Percentiles rank a stretch among this genome's conserved stretches.
These are phyloP conservation scores for Arenaria interpres DNA, from an alignment of 2,113 vertebrate species.

Conservation along the genomic window DNA sequence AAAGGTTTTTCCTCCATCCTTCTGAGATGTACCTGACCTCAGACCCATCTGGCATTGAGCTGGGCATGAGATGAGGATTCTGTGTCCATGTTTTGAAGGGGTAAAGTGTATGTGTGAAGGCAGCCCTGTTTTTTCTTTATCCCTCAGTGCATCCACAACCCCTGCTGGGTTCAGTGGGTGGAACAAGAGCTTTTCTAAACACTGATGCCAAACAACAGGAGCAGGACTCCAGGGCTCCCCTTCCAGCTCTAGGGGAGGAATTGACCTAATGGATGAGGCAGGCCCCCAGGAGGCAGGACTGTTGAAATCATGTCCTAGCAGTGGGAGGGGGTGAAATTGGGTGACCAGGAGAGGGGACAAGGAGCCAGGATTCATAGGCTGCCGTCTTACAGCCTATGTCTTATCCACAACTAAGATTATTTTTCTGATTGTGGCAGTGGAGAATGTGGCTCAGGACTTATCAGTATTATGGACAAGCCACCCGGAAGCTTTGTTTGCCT, in stretches of 20 bases:
- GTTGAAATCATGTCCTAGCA: background rate
- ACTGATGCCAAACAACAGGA: background rate
- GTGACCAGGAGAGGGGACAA: background rate
- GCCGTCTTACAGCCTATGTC: background rate
- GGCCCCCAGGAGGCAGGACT: background rate
- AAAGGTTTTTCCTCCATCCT: background rate
- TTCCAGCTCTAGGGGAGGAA: background rate
- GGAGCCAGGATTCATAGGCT: background rate
- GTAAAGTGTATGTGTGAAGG: background rate
- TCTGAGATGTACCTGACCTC: background rate
- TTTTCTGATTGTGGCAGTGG: background rate
- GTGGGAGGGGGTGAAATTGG: background rate
- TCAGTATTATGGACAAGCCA: background rate
- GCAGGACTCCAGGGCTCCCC: background rate
- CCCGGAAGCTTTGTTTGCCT: constrained; percentile 31
- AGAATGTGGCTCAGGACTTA: background rate
- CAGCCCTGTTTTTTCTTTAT: background rate
- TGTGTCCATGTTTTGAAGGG: background rate
- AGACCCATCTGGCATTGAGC: background rate
- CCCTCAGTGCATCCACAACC: background rate
- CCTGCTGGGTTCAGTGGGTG: background rate
- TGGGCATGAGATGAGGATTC: background rate
- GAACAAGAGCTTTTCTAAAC: background rate
- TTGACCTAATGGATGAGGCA: background rate
- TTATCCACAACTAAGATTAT: background rate